Evolutionary conservation across 2,888 invertebrate genomes (phyloP).

Genomic region (Yponomeuta evonymella): DNA sequence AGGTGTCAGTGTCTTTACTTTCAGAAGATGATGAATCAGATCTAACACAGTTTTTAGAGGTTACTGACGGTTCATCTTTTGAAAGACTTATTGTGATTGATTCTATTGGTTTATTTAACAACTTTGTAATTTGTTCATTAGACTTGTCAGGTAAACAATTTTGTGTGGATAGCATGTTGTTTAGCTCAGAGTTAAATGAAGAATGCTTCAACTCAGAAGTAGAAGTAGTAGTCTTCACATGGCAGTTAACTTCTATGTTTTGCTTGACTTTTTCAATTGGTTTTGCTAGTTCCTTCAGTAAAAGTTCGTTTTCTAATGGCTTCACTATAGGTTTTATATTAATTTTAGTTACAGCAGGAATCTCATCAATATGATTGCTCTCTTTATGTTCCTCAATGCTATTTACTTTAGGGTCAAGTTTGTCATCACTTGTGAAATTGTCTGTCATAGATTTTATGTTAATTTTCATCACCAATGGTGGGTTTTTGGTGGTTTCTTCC

Average conservation of each 20-base stretch:
- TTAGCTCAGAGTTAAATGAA: neutral
- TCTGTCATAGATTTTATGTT: slow-evolving; percentile 59
- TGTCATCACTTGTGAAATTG: slow-evolving; percentile 37
- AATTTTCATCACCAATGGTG: slow-evolving; percentile 66
- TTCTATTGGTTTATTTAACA: neutral
- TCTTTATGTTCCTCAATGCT: slow-evolving; percentile 34
- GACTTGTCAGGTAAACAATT: slow-evolving; percentile 12
- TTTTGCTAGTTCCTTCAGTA: slow-evolving; percentile 20
- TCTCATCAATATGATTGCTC: slow-evolving; percentile 42
- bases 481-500: slow-evolving; percentile 49
- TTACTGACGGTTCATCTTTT: neutral
- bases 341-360: slow-evolving; percentile 42
- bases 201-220: neutral
- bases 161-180: neutral
- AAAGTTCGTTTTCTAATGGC: slow-evolving; percentile 25
- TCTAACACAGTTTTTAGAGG: neutral
- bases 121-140: neutral
- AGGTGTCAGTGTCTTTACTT: neutral
- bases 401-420: slow-evolving; percentile 30
- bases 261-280: slow-evolving; percentile 12
- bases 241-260: slow-evolving; percentile 8
- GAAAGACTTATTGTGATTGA: neutral
- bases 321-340: slow-evolving; percentile 53
- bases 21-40: neutral
- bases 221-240: neutral